Base-by-base conservation (phyloP, 2,888 invertebrate species). In the Hirtodrosophila alboralis region DNA sequence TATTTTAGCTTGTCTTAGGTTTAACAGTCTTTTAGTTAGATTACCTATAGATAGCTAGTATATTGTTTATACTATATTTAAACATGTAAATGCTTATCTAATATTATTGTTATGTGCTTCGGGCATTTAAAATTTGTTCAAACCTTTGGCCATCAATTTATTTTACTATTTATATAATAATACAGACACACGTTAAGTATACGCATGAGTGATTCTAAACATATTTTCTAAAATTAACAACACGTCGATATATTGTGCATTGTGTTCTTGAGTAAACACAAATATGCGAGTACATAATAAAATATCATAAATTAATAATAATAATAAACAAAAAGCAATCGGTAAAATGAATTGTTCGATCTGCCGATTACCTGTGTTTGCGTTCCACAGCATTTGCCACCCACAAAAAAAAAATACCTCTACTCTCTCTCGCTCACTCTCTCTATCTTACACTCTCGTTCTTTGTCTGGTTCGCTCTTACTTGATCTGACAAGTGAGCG, bases 231-330 rank as follows among this genome's bases (percentile, higher is more conserved):
- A 59, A 59, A 28, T 40, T 10, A 51, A 27, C 10, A 48, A 12
- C 8, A 37, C 13, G 49, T 33, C 34, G 10, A 18, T 14, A 9
- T 5, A 4, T 9, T 34, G 4, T 8, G 60, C 34, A 23, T 18
- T 9, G 47, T 54, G 34, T 38, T 48, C 16, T 47, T 58, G 27
- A 27, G 58, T 75, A 65, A 69, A 61, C 64, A 60, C 30, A 51
- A 59, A 75, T 61, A 26, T 45, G 41, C 54, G 58, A 16, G 59
- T 49, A 49, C 56, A 44, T 52, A 57, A 64, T 53, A 26, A 60
- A 74, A 57, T 43, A 30, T 47, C 41, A 77, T 74, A 77, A 76
- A 59, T 66, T 44, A 63, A 63, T 65, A 73, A 65, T 58, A 45
- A 41, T 23, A 69, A 69, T 61, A 70, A 80, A 66, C 60, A 64